Evolutionary conservation across 2,888 invertebrate genomes (phyloP), one percentile per base, ranked within the genome.

Genomic region (Watsonalla binaria): DNA sequence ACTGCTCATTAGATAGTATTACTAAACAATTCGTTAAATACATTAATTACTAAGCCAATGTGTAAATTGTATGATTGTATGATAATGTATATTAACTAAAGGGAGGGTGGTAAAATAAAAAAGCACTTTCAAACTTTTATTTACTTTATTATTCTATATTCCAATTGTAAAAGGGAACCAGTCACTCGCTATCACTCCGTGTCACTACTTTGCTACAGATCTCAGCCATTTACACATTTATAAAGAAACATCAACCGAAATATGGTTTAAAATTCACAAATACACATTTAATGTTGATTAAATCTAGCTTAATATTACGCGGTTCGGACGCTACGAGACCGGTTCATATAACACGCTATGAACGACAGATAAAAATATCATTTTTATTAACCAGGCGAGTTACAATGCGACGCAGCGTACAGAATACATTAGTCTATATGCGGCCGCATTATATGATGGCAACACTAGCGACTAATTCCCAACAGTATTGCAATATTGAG

Each of bases 121-220:
- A 72, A 76, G 65, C 74, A 67, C 74, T 78, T 69, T 84, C 82
- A 84, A 88, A 86, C 82, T 86, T 90, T 88, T 86, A 81, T 86
- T 88, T 81, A 81, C 71, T 87, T 83, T 74, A 86, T 87, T 86
- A 88, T 84, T 84, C 86, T 88, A 88, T 89, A 83, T 82, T 89
- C 84, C 88, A 90, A 89, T 90, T 90, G 89, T 89, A 90, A 90
- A 90, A 89, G 84, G 84, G 85, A 84, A 82, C 84, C 90, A 87
- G 74, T 87, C 90, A 86, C 82, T 82, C 87, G 72, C 81, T 86
- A 82, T 84, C 90, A 86, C 84, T 84, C 86, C 82, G 84, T 85
- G 84, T 82, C 80, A 82, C 88, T 88, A 87, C 86, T 66, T 76
- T 72, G 70, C 89, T 87, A 88, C 85, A 82, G 80, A 84, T 85